Percentiles rank a stretch among this genome's conserved stretches.
Conservation (phyloP, 2,797 vertebrate genomes). For the Siniperca undulata region DNA sequence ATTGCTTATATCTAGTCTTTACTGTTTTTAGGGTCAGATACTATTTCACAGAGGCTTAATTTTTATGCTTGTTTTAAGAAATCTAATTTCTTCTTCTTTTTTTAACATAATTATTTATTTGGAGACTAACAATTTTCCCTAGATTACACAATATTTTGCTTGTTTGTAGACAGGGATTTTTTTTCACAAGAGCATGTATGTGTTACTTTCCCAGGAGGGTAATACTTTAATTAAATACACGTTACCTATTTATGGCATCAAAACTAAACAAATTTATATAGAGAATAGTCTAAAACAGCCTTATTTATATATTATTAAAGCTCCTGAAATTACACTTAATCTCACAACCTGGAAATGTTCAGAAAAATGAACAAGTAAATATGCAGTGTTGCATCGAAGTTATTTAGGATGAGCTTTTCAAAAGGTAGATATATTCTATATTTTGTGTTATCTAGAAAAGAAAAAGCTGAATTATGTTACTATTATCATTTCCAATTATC, state of each 20-base stretch:
- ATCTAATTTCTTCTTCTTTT: not conserved
- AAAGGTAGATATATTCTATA: no score
- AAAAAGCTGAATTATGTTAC: not conserved
- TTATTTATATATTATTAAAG: not conserved
- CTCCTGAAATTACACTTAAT: not conserved
- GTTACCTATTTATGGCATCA: not conserved
- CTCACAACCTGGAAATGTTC: not conserved
- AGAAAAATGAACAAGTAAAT: not conserved
- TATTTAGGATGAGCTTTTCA: not conserved
- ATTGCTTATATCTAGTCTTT: not conserved
- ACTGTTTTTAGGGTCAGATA: not conserved
- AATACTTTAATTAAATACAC: not conserved
- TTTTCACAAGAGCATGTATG: no score
- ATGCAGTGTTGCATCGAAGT: not conserved
- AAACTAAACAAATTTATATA: rapidly evolving
- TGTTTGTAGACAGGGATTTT: not conserved
- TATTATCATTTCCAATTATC: conserved; percentile 1
- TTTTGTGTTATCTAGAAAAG: not conserved
- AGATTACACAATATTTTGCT: not conserved
- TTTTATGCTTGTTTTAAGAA: not conserved
- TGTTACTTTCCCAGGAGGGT: no score
- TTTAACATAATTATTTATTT: not conserved
- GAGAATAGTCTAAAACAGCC: not conserved
- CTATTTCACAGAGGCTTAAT: not conserved
- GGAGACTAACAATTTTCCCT: no score